Evolutionary conservation across 2,797 vertebrate species (phyloP), one percentile per base, ranked within the genome.

Genomic region (Adrianichthys oophorus): DNA sequence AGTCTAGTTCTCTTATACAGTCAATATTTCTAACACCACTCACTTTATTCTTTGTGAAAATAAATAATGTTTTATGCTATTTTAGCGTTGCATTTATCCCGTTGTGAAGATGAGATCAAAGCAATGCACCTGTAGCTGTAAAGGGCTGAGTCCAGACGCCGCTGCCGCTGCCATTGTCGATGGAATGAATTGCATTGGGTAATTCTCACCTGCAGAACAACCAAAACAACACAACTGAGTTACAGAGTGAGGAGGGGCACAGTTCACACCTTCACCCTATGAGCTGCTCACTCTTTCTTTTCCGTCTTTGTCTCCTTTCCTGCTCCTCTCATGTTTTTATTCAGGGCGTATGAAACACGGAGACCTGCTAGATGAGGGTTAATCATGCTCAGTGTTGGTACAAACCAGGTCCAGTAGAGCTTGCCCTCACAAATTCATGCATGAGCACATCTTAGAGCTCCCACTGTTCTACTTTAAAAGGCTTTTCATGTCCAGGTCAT

Each of bases 131-230:
- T 99, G 97, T 78, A 99, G 95, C 86, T 99, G 97, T 89, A 99
- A 92, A 62, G 96, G 96, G 93, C 96, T 98, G 92, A 99, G 95
- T 91, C 96, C 97, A 90, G 97, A 96, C 77, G 96, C 96, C 62
- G 96, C 97, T 74, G 96, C 97, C 91, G 97, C 96, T 93, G 96
- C 95, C 95, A 99, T 98, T 91, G 96, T 95, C 65, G 97, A 99
- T 80, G 97, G 96, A 96, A 98, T 98, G 95, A 98, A 98, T 96
- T 99, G 97, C 94, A 98, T 95, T 55, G 97, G 96, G 92, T 98
- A 99, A 94, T 95, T 98, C 92, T 99, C 96, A 95, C 97, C 97
- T 99, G 96, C 93, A 85, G 78, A 87, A 70, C 48, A 65, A 65
- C 4, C 47, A 69, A 47, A 74, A 72, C 64, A 92, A 91, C 93